These are phyloP conservation scores for Anguilla megastoma DNA, from an alignment of 2,797 vertebrate species.

Conservation along the genomic window DNA sequence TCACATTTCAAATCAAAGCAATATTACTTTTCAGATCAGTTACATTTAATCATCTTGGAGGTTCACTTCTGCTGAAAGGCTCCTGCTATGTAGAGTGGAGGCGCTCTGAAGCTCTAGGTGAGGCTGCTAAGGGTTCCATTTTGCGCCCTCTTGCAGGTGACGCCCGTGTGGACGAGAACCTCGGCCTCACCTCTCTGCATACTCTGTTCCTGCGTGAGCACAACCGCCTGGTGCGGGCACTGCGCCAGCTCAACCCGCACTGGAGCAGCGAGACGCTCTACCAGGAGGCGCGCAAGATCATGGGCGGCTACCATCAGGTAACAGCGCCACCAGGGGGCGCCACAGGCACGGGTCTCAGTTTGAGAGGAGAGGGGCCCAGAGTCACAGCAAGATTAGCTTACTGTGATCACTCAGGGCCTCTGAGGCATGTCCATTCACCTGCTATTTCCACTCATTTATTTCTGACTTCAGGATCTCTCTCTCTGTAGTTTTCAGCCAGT, in stretches of 20 bases:
- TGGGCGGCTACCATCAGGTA: slow-evolving; percentile 83
- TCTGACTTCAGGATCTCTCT: background rate
- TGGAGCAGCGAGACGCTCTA: slow-evolving; percentile 86
- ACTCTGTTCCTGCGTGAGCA: slow-evolving; percentile 85
- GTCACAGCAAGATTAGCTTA: background rate
- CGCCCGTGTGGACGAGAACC: slow-evolving; percentile 78
- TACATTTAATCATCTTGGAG: background rate
- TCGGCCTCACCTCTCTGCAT: slow-evolving; percentile 78
- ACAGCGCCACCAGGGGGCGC: fast-evolving
- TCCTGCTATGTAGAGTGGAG: background rate
- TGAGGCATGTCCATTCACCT: background rate
- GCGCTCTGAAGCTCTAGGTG: background rate
- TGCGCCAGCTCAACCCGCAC: slow-evolving; percentile 76
- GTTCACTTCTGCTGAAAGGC: background rate
- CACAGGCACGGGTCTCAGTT: background rate
- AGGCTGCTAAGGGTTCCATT: background rate
- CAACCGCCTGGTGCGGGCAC: slow-evolving; percentile 75
- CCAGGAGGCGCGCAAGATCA: slow-evolving; percentile 85
- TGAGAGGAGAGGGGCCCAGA: background rate
- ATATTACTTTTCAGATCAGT: background rate
- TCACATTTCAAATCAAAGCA: background rate
- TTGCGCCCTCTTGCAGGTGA: slow-evolving; percentile 73
- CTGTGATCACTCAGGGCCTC: background rate
- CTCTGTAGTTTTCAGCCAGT: background rate
- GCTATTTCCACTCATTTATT: background rate